Percentiles rank a stretch among this genome's conserved stretches.
Evolutionary conservation across 2,113 vertebrate species (phyloP).

Genomic region (Pachyramphus minor): DNA sequence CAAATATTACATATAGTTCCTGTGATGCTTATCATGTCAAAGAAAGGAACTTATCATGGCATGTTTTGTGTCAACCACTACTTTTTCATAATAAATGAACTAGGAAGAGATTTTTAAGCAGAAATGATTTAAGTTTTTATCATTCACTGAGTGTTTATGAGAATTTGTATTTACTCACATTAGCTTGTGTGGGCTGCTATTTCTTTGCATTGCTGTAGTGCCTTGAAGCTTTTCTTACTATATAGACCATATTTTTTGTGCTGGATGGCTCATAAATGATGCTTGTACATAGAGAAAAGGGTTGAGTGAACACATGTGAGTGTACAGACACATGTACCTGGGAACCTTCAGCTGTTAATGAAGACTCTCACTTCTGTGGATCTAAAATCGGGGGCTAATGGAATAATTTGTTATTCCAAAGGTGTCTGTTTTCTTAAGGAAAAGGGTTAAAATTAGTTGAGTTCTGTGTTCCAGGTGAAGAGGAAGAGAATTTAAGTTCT

Average conservation of each 20-base stretch:
- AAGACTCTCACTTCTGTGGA: not conserved
- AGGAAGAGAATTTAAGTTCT: not conserved
- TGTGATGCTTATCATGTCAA: not conserved
- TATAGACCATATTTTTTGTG: not conserved
- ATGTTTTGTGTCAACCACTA: not conserved
- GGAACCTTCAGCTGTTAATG: not conserved
- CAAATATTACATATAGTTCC: not conserved
- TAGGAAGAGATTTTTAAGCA: not conserved
- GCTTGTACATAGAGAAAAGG: not conserved
- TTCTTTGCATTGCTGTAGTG: not conserved
- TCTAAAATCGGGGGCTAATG: not conserved
- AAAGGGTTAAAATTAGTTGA: not conserved
- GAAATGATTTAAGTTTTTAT: not conserved
- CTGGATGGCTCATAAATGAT: not conserved
- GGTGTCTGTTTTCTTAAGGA: not conserved
- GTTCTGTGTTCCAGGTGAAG: not conserved
- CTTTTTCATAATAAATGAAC: not conserved
- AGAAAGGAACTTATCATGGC: not conserved
- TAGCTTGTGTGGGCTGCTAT: not conserved
- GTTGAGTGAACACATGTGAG: rapidly evolving
- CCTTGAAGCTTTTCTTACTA: not conserved
- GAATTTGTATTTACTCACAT: not conserved
- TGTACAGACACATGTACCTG: not conserved
- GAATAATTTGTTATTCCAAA: not conserved
- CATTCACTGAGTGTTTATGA: not conserved